Evolutionary conservation across 2,113 vertebrate species (phyloP).

Genomic region (Hippopotamus amphibius): DNA sequence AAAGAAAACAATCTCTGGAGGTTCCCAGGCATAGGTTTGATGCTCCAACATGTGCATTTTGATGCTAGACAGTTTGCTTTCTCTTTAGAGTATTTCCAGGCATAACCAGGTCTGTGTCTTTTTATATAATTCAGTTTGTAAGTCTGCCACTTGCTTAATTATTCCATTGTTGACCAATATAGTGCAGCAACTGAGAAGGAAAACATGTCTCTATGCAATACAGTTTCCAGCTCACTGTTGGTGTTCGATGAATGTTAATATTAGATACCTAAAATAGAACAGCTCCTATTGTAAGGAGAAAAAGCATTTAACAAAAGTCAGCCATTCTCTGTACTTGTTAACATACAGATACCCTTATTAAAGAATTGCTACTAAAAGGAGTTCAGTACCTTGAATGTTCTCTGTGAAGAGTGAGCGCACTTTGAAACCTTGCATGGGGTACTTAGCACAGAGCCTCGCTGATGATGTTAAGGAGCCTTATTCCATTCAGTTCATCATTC

Average conservation of each 20-base stretch:
- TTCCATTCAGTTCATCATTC: conserved; percentile 39
- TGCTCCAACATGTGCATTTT: not conserved
- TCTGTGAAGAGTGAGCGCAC: not conserved
- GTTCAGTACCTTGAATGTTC: conserved; percentile 3
- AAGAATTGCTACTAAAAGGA: conserved; percentile 56
- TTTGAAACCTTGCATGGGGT: not conserved
- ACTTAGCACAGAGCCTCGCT: not conserved
- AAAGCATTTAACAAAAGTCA: conserved; percentile 44
- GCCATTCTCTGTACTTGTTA: conserved; percentile 50
- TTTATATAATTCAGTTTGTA: not conserved
- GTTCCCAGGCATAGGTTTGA: not conserved
- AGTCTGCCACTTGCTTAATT: not conserved
- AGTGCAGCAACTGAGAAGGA: not conserved
- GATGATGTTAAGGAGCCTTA: not conserved
- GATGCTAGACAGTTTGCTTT: not conserved
- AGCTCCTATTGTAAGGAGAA: conserved; percentile 5
- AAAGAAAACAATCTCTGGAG: not conserved
- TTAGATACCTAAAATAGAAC: conserved; percentile 72
- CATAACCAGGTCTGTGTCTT: not conserved
- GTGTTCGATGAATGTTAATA: not conserved
- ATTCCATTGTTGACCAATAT: conserved; percentile 33
- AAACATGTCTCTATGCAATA: not conserved
- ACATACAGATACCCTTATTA: conserved; percentile 54
- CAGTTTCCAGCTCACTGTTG: not conserved
- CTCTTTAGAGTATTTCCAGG: not conserved